phyloP scores from a whole-genome alignment of 2,888 invertebrate species.

The Liopterus haemorrhoidalis region DNA sequence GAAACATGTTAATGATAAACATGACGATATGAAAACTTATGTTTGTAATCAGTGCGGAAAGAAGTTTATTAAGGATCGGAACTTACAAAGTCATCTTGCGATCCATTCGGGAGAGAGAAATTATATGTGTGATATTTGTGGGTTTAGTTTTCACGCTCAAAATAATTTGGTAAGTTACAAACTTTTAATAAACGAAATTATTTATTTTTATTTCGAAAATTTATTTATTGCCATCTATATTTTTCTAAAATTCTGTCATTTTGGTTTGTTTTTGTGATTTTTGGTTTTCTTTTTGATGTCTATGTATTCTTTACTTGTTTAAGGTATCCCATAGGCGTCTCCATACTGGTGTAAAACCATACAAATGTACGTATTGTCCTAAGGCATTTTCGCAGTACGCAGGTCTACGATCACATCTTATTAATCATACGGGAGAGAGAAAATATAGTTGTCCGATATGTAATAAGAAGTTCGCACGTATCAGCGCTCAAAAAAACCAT shows the following conservation, averaged over 20 bases:
- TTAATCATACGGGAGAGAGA: conserved; percentile 40
- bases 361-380: conserved; percentile 44
- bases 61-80: conserved; percentile 31
- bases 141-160: conserved; percentile 30
- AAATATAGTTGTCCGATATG: conserved; percentile 43
- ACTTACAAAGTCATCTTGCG: conserved; percentile 30
- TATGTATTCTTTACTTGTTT: background rate
- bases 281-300: background rate
- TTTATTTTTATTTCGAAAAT: background rate
- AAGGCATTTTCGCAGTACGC: conserved; percentile 52
- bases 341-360: conserved; percentile 42
- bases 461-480: conserved; percentile 34
- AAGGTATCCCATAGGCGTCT: conserved; percentile 30
- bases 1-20: conserved; percentile 31
- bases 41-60: conserved; percentile 32
- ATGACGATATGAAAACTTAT: conserved; percentile 30
- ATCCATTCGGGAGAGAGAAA: conserved; percentile 32
- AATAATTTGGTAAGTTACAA: conserved; percentile 27
- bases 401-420: conserved; percentile 50
- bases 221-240: background rate
- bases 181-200: background rate
- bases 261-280: background rate
- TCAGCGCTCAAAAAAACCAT: conserved; percentile 38
- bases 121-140: conserved; percentile 35
- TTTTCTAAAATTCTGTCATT: background rate